Conservation (phyloP, 2,797 vertebrate species). For the Enteromius paludinosus region DNA sequence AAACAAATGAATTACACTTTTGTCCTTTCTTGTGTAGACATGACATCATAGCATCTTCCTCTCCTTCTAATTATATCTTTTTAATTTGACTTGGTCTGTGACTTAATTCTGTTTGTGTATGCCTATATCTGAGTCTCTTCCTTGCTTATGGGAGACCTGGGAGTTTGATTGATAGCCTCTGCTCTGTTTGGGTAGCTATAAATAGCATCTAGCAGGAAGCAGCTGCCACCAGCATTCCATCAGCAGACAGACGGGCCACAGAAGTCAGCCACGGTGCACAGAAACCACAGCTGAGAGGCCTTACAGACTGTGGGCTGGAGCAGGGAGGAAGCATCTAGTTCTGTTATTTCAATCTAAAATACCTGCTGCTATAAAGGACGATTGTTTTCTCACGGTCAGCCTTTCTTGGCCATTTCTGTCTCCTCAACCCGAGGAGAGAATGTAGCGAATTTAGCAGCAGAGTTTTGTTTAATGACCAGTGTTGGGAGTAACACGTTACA, state of each 20-base stretch:
- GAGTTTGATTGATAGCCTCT: constrained; percentile 67
- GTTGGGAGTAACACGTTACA: no score
- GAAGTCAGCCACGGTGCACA: constrained; percentile 44
- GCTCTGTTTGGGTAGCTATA: constrained; percentile 69
- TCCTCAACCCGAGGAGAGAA: not conserved
- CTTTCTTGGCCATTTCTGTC: not conserved
- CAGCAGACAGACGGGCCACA: constrained; percentile 42
- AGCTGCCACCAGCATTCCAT: constrained; percentile 72
- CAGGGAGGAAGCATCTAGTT: constrained; percentile 49
- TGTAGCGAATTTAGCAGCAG: not conserved
- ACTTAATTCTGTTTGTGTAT: not conserved
- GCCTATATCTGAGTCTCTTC: not conserved
- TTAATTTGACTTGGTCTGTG: not conserved
- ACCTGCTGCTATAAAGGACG: not conserved
- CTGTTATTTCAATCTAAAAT: constrained; percentile 16
- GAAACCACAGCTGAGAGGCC: constrained; percentile 48
- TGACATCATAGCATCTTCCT: not conserved
- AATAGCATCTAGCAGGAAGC: constrained; percentile 72
- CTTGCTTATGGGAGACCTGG: constrained; percentile 29
- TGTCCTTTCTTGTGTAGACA: not conserved
- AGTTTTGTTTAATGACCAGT: not conserved
- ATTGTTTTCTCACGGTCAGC: not conserved
- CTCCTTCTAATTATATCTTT: not conserved
- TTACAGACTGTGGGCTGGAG: constrained; percentile 8
- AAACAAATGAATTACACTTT: not conserved